Evolutionary conservation across 2,888 invertebrate genomes (phyloP).

Genomic region (Plagodis pulveraria): DNA sequence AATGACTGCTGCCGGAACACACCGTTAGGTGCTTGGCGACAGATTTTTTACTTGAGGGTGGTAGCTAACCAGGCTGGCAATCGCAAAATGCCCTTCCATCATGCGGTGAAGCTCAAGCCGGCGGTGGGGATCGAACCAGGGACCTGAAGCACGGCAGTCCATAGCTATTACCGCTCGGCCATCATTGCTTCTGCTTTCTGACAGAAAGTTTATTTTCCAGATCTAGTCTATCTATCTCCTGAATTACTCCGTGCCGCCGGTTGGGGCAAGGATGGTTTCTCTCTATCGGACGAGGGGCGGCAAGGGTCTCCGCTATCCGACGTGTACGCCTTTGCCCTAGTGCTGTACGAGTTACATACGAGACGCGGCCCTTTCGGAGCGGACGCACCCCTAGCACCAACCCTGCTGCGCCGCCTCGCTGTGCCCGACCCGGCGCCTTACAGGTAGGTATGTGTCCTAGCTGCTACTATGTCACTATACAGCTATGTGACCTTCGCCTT

Average conservation of each 20-base stretch:
- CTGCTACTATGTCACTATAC: slow-evolving; percentile 13
- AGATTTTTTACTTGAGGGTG: too few species aligned
- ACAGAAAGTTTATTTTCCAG: slow-evolving; percentile 63
- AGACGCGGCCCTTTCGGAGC: slow-evolving; percentile 94
- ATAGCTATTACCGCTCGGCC: too few species aligned
- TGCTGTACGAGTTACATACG: slow-evolving; percentile 95
- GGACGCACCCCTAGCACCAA: slow-evolving; percentile 87
- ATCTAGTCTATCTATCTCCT: slow-evolving; percentile 92
- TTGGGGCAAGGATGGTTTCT: slow-evolving; percentile 65
- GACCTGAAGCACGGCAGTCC: too few species aligned
- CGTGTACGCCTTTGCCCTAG: slow-evolving; percentile 94
- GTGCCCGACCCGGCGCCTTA: slow-evolving; percentile 76
- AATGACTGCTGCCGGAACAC: too few species aligned
- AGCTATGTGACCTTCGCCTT: slow-evolving; percentile 9
- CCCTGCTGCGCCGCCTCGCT: slow-evolving; percentile 86
- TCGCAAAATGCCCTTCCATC: too few species aligned
- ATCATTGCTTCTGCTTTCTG: too few species aligned
- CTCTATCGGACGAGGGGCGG: slow-evolving; percentile 59
- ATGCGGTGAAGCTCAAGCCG: too few species aligned
- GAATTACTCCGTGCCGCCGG: slow-evolving; percentile 87
- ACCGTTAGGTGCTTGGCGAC: too few species aligned
- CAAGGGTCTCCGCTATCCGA: slow-evolving; percentile 91
- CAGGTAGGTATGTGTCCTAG: slow-evolving; percentile 84
- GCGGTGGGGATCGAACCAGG: too few species aligned
- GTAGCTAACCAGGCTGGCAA: too few species aligned